Conservation (phyloP, 2,888 invertebrate genomes). For the Portevinia maculata region DNA sequence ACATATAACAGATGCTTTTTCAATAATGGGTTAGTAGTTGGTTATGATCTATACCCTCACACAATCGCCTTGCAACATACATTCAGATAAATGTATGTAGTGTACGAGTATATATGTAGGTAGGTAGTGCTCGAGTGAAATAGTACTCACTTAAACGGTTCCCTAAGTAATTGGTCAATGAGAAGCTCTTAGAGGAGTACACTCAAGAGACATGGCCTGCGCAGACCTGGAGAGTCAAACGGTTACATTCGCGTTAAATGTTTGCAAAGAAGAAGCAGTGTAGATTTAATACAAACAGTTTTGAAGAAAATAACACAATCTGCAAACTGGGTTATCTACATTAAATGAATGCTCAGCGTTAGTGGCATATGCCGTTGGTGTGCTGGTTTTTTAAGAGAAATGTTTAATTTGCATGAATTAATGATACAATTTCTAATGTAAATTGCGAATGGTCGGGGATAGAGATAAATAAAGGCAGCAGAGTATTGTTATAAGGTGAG, state of each 20-base stretch:
- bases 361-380: slow-evolving; percentile 55
- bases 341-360: slow-evolving; percentile 57
- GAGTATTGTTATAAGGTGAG: no score
- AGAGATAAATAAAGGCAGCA: slow-evolving; percentile 2
- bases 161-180: slow-evolving; percentile 64
- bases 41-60: slow-evolving; percentile 1
- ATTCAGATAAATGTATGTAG: no score
- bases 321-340: slow-evolving; percentile 60
- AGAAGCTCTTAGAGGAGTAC: slow-evolving; percentile 34
- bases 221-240: slow-evolving; percentile 55
- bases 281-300: slow-evolving; percentile 55
- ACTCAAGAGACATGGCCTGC: slow-evolving; percentile 21
- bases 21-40: slow-evolving; percentile 9
- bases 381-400: slow-evolving; percentile 22
- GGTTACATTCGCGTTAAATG: slow-evolving; percentile 22
- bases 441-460: not conserved
- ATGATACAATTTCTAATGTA: not conserved
- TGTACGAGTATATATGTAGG: no score
- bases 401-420: slow-evolving; percentile 29
- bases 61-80: no score
- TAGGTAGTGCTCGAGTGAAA: not conserved
- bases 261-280: slow-evolving; percentile 33
- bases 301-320: slow-evolving; percentile 43
- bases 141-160: slow-evolving; percentile 41
- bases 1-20: slow-evolving; percentile 40